Evolutionary conservation across 2,888 invertebrate genomes (phyloP), one percentile per base, ranked within the genome.

Genomic region (Drosophila paramelanica): DNA sequence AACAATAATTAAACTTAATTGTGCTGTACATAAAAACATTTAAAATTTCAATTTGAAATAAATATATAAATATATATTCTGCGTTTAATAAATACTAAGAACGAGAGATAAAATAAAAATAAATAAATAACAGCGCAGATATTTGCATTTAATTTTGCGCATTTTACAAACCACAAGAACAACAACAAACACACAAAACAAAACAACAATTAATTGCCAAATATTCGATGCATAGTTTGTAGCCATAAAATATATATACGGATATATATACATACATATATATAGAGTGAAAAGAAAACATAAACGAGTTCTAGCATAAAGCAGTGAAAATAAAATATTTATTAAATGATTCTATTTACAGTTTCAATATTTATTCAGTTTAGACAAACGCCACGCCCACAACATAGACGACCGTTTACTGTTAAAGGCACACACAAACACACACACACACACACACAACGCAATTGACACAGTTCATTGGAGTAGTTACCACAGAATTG

Each of bases 1-100:
- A 52, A 81, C 79, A 86, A 83, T 86, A 83, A 83, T 83, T 83
- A 83, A 86, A 83, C 61, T 86, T 86, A 83, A 83, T 74, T 71
- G 67, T 68, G 69, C 68, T 83, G 83, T 83, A 86, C 58, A 86
- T 82, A 64, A 51, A 3, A 46, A 58, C 13, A 23, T 43, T 20
- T 43, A 45, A 51, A 31, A 51, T 69, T 62, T 33, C 25, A 57
- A 64, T 67, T 74, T 66, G 11, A 67, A 71, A 66, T 66, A 13
- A 36, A 58, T 47, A 39, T 41, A 36, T 33, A 58, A 27, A 25
- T 11, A 49, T 42, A 49, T 49, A 64, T 58, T 72, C 60, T 65
- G 59, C 60, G 76, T 73, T 77, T 62, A 77, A 64, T 73, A 79
- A 68, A 79, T 66, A 69, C 57, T 74, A 61, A 53, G 43, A 66